Evolutionary conservation across 2,113 vertebrate species (phyloP), one percentile per base, ranked within the genome.

Genomic region (Sclerurus mexicanus): DNA sequence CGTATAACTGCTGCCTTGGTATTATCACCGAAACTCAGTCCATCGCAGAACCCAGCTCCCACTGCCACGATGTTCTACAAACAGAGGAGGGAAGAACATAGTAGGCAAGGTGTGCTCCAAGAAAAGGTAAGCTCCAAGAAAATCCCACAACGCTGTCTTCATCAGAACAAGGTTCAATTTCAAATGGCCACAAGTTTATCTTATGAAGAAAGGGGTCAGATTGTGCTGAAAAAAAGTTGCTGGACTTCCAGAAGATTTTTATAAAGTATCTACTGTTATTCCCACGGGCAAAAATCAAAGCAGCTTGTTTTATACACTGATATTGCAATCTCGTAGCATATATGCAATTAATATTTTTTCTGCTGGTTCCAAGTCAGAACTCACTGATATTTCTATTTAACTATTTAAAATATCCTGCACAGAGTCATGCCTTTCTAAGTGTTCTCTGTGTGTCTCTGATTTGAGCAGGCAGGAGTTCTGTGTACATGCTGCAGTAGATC

Each of bases 1-100:
- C 99, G 93, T 96, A 99, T 99, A 59, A 99, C 98, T 1, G 98
- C 98, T 8, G 99, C 98, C 96, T 99, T 99, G 15, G 99, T 99
- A 75, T 99, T 99, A 85, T 99, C 98, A 0, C 99, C 99, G 0
- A 97, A 98, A 1, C 95, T 96, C 19, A 99, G 96, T 4, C 98
- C 99, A 1, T 99, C 99, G 15, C 98, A 99, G 97, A 99, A 99
- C 0, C 99, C 99, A 0, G 98, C 99, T 1, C 98, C 98, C 4
- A 99, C 98, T 0, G 99, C 98, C 39, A 99, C 99, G 0, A 99
- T 98, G 73, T 99, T 99, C 98, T 99, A 9, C 10, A 78, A 46
- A 12, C 0, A 56, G 46, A 77, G 33, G 40, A 77, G 23, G 31
- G 49, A 37, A 81, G 62, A 86, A 53, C 25, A 85, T 0, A 0